Conservation (phyloP, 2,888 invertebrate species). For the Exephanes ischioxanthus region DNA sequence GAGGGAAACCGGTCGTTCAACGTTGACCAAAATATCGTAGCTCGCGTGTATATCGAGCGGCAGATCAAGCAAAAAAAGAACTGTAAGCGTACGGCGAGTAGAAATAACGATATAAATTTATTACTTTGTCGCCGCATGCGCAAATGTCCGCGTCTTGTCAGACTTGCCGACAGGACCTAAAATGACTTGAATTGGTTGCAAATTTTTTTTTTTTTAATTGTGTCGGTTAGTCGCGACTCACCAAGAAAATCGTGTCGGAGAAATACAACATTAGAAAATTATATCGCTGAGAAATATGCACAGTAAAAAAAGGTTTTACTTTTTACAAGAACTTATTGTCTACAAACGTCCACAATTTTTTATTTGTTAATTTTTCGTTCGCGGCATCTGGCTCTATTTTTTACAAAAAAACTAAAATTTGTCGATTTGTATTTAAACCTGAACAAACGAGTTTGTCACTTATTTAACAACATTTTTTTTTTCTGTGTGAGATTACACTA, state of each 20-base stretch:
- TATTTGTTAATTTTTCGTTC: no score
- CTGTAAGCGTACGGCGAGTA: not conserved
- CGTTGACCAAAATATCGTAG: constrained; percentile 18
- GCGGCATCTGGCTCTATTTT: no score
- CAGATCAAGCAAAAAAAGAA: not conserved
- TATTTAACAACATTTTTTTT: no score
- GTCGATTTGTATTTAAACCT: no score
- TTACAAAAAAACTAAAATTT: no score
- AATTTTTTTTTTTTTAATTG: not conserved
- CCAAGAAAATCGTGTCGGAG: no score
- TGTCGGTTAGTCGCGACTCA: not conserved
- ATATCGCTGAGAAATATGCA: not conserved
- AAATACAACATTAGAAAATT: no score
- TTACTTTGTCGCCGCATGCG: not conserved
- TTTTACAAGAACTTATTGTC: no score
- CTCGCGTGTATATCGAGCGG: not conserved
- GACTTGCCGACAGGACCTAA: not conserved
- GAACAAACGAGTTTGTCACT: no score
- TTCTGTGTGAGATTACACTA: no score
- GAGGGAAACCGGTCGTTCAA: constrained; percentile 33
- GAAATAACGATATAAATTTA: not conserved
- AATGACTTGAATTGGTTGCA: not conserved
- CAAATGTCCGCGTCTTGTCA: not conserved
- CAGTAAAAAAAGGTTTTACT: no score
- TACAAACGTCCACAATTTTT: no score